Base-by-base conservation (phyloP, 2,797 vertebrate species). In the Pelochelys cantorii region DNA sequence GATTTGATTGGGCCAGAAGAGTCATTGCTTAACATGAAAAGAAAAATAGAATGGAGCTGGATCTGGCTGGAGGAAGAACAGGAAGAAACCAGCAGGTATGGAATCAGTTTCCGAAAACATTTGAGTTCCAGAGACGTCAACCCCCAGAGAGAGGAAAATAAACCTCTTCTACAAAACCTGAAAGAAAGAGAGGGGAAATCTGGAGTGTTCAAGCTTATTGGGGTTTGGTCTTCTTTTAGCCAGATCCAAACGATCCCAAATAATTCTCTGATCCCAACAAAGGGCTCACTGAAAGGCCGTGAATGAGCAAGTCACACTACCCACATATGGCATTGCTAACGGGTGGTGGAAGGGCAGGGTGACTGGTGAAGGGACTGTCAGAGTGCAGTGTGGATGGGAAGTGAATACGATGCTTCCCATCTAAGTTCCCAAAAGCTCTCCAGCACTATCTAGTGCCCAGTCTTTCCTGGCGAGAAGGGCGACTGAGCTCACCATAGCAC, bases 261-360 rank as follows among this genome's bases (percentile, higher is more conserved):
- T 84, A n/a, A 60, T 60, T 71, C 68, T 53, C 1, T 0, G 18
- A n/a, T 78, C 84, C 78, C 74, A 86, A 77, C 7, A 56, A 78
- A 78, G 4, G 20, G 7, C 59, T 57, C 81, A 68, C 53, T 17
- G 65, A 20, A 81, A 77, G 42, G 31, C 29, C 68, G 42, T 1
- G 14, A 23, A 48, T 4, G 15, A 59, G 27, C 42, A 10, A 68
- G 31, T 48, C 42, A 20, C 15, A 5, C 31, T 77, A 27, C 7
- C 0, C 3, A 2, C 18, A 17, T 13, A 71, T 6, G 25, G 31
- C 13, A 1, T 42, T 42, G 78, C 52, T 54, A 5, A 10, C 2
- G 48, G 11, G 17, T 27, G 53, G 29, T 1, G 13, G 18, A 15
- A 53, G 60, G 14, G 10, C 14, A 15, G 52, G 56, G 27, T 15